Conservation (phyloP, 2,888 invertebrate genomes). For the Drosophila formosana region DNA sequence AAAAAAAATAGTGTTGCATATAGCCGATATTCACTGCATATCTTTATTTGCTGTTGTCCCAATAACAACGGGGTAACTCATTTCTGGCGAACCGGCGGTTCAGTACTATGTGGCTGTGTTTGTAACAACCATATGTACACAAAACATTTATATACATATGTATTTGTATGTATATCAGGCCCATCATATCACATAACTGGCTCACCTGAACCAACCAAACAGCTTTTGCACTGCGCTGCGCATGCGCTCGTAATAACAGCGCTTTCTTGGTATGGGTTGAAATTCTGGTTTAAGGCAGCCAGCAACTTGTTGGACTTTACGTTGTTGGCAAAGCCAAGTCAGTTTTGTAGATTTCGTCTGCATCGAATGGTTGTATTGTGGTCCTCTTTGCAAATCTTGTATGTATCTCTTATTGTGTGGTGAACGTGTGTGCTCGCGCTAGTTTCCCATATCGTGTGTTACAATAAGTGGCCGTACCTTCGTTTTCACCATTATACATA, state of each 20-base stretch:
- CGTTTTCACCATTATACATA: background rate
- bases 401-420: conserved; percentile 19
- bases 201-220: conserved; percentile 64
- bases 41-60: no score
- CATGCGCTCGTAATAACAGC: conserved; percentile 15
- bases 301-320: conserved; percentile 50
- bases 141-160: background rate
- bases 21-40: no score
- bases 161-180: background rate
- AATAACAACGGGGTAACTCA: background rate
- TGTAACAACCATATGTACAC: background rate
- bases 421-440: conserved; percentile 19
- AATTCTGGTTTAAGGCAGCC: conserved; percentile 18
- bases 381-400: conserved; percentile 38
- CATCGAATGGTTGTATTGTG: conserved; percentile 39
- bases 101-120: background rate
- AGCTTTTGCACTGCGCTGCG: conserved; percentile 34
- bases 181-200: conserved; percentile 8
- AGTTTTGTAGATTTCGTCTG: conserved; percentile 68
- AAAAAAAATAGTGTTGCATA: no score
- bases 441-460: conserved; percentile 26
- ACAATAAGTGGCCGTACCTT: conserved; percentile 8
- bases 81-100: conserved; percentile 9
- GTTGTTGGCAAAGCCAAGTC: conserved; percentile 41
- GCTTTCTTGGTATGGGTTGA: conserved; percentile 10